A percentile compares a stretch with the other conserved stretches of the same genome.
phyloP scores from a whole-genome alignment of 2,113 vertebrate species.

The Porphyrio hochstetteri region DNA sequence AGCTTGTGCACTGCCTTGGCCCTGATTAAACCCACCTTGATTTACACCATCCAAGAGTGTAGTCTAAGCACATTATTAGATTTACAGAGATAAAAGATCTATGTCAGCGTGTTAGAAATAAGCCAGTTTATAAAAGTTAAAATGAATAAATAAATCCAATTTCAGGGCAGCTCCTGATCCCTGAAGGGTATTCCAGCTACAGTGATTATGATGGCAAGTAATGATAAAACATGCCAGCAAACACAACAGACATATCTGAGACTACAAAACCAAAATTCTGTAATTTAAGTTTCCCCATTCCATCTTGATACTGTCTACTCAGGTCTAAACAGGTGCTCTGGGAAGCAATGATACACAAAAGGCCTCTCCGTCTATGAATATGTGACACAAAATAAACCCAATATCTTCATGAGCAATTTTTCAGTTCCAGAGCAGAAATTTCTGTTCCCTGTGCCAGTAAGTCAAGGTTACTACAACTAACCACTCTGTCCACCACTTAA shows the following conservation, averaged over 20 bases:
- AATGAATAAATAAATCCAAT: background rate
- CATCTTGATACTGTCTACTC: background rate
- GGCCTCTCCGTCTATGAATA: background rate
- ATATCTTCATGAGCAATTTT: background rate
- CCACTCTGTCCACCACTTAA: background rate
- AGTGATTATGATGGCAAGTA: background rate
- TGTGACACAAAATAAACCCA: background rate
- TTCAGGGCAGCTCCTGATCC: background rate
- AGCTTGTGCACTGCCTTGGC: background rate
- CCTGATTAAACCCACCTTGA: background rate
- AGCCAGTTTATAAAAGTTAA: background rate
- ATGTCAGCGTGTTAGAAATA: background rate
- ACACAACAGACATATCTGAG: background rate
- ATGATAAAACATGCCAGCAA: background rate
- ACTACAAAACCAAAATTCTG: background rate
- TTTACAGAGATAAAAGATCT: background rate
- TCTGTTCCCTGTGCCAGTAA: background rate
- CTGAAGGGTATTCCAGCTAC: background rate
- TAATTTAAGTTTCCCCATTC: background rate
- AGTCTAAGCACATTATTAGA: background rate
- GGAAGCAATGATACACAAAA: background rate
- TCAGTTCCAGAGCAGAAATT: background rate
- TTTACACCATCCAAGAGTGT: background rate
- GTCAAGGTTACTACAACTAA: background rate
- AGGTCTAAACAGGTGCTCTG: background rate